phyloP scores from a whole-genome alignment of 2,797 vertebrate genomes.

The Pangasius larnaudii region DNA sequence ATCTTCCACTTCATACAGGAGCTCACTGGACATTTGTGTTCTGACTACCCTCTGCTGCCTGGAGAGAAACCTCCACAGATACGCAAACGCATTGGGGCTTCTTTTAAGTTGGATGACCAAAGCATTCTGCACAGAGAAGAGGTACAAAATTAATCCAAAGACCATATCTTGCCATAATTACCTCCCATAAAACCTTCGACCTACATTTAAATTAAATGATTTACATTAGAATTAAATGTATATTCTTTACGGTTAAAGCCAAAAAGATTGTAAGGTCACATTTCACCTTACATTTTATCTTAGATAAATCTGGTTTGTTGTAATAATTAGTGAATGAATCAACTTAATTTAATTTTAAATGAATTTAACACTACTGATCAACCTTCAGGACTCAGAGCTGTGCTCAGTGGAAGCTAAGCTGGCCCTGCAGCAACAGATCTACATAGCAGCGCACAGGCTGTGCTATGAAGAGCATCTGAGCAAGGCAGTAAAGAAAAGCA shows the following conservation, averaged over 20 bases:
- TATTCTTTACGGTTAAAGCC: not conserved
- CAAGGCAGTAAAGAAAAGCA: constrained; percentile 81
- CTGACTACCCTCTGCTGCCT: constrained; percentile 84
- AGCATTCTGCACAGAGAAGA: constrained; percentile 74
- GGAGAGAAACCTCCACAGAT: constrained; percentile 87
- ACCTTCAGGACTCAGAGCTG: constrained; percentile 81
- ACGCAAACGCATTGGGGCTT: constrained; percentile 85
- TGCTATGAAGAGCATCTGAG: constrained; percentile 80
- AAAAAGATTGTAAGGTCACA: not conserved
- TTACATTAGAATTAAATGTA: not conserved
- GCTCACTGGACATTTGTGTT: constrained; percentile 83
- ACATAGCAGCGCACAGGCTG: constrained; percentile 81
- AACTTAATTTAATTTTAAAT: not conserved
- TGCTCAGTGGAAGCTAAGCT: constrained; percentile 81
- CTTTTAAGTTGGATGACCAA: constrained; percentile 85
- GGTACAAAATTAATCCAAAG: constrained; percentile 67
- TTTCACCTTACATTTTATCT: not conserved
- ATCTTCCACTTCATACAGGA: constrained; percentile 74
- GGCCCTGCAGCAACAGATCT: constrained; percentile 89
- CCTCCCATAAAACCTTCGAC: not conserved
- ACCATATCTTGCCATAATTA: not conserved
- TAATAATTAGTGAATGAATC: not conserved
- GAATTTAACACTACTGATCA: not conserved
- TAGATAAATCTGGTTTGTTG: not conserved
- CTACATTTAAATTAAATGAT: not conserved